A percentile compares a stretch with the other conserved stretches of the same genome.
phyloP scores from a whole-genome alignment of 2,888 invertebrate species.

The Drosophila recens region DNA sequence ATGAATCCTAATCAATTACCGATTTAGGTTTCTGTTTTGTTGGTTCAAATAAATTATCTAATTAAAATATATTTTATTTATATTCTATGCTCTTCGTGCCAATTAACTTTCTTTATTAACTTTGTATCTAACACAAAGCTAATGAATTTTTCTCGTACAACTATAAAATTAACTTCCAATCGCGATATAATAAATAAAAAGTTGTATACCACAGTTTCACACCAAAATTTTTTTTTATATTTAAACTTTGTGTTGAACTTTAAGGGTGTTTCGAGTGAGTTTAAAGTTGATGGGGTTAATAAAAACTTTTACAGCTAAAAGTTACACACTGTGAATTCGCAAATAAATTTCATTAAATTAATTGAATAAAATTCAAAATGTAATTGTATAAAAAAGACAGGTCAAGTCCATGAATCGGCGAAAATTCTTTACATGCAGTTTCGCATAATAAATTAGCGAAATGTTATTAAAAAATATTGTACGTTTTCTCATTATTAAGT shows the following conservation, averaged over 20 bases:
- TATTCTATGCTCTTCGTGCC: too few species aligned
- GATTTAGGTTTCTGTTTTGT: too few species aligned
- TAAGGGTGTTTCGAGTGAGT: too few species aligned
- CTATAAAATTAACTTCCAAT: neutral
- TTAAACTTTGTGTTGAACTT: too few species aligned
- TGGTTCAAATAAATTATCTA: too few species aligned
- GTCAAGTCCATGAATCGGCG: neutral
- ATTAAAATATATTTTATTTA: too few species aligned
- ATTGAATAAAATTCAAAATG: neutral
- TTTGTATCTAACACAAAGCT: neutral
- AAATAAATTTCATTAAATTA: slow-evolving; percentile 1
- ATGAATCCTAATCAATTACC: too few species aligned
- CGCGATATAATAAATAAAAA: neutral
- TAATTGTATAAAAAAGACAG: neutral
- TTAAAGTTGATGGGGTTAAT: neutral
- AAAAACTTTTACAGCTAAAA: neutral
- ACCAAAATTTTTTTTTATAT: neutral
- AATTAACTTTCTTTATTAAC: too few species aligned
- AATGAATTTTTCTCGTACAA: neutral
- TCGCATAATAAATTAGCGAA: neutral
- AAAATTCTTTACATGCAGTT: neutral
- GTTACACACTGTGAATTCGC: neutral
- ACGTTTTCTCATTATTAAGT: slow-evolving; percentile 1
- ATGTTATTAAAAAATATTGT: neutral
- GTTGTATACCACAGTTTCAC: neutral